Evolutionary conservation across 2,113 vertebrate genomes (phyloP).

Genomic region (Syngnathus scovelli): DNA sequence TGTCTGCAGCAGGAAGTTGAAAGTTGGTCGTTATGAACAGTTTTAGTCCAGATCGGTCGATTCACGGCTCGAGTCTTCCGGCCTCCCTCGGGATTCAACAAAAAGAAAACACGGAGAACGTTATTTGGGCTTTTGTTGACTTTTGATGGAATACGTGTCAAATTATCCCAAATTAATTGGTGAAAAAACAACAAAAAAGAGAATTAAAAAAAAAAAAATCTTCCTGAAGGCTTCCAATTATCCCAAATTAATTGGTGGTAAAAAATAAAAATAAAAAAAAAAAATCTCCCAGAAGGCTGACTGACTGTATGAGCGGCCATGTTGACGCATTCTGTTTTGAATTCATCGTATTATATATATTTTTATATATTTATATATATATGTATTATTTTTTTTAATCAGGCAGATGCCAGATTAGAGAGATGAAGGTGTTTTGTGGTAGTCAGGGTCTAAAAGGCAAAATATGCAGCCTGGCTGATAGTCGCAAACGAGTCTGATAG

Average conservation of each 20-base stretch:
- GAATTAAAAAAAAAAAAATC: too few relatives aligned
- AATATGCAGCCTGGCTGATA: slow-evolving; percentile 57
- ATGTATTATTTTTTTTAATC: slow-evolving; percentile 34
- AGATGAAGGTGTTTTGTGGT: slow-evolving; percentile 52
- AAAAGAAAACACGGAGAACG: too few relatives aligned
- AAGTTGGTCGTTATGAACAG: slow-evolving; percentile 28
- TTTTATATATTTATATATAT: not conserved
- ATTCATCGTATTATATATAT: slow-evolving; percentile 2
- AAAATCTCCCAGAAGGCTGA: not conserved
- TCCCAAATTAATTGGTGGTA: not conserved
- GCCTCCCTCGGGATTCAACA: too few relatives aligned
- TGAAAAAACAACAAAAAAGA: not conserved
- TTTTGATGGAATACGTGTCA: not conserved
- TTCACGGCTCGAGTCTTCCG: too few relatives aligned
- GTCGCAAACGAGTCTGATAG: slow-evolving; percentile 13
- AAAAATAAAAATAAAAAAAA: not conserved
- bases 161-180: not conserved
- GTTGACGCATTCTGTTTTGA: slow-evolving; percentile 61
- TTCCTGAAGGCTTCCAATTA: not conserved
- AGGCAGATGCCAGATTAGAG: slow-evolving; percentile 51
- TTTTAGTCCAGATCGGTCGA: too few relatives aligned
- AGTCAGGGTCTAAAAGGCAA: slow-evolving; percentile 36
- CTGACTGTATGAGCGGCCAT: slow-evolving; percentile 64
- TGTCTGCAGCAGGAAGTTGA: slow-evolving; percentile 32
- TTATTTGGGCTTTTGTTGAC: not conserved